Percentiles rank a stretch among this genome's conserved stretches.
Conservation (phyloP, 2,797 vertebrate genomes). For the Siniperca scherzeri region DNA sequence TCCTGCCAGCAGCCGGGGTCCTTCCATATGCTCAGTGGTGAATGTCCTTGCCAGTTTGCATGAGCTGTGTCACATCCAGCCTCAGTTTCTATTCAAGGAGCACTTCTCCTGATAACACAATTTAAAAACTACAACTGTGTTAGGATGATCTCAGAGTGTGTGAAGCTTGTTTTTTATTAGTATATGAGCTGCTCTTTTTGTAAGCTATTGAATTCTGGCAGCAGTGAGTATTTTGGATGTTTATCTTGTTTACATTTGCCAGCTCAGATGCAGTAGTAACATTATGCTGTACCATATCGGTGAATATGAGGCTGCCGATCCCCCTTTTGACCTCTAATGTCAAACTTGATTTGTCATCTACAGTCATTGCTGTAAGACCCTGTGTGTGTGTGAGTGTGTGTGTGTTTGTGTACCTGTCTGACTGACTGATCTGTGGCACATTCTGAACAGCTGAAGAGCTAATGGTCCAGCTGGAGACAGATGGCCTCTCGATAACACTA, state of each 20-base stretch:
- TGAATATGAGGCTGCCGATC: constrained; percentile 67
- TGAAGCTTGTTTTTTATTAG: constrained; percentile 42
- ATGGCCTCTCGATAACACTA: constrained; percentile 87
- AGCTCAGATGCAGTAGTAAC: constrained; percentile 56
- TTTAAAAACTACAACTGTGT: constrained; percentile 50
- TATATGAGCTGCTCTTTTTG: constrained; percentile 41
- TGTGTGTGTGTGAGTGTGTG: constrained; percentile 43
- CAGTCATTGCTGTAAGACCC: constrained; percentile 67
- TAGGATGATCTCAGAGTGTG: constrained; percentile 44
- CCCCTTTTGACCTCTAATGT: constrained; percentile 78
- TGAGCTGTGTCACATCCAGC: constrained; percentile 73
- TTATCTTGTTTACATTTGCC: constrained; percentile 71
- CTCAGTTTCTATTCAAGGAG: constrained; percentile 63
- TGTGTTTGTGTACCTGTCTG: constrained; percentile 80
- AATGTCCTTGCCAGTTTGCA: constrained; percentile 67
- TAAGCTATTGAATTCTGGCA: constrained; percentile 60
- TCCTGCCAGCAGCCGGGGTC: constrained; percentile 82
- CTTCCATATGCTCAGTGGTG: constrained; percentile 83
- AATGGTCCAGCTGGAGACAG: constrained; percentile 89
- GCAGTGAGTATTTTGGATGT: constrained; percentile 62
- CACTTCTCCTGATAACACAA: constrained; percentile 57
- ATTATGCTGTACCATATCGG: constrained; percentile 62
- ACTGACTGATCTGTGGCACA: constrained; percentile 85
- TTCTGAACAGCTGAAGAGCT: constrained; percentile 87
- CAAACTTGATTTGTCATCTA: constrained; percentile 81